Conservation (phyloP, 2,888 invertebrate species). For the Scaeva pyrastri region DNA sequence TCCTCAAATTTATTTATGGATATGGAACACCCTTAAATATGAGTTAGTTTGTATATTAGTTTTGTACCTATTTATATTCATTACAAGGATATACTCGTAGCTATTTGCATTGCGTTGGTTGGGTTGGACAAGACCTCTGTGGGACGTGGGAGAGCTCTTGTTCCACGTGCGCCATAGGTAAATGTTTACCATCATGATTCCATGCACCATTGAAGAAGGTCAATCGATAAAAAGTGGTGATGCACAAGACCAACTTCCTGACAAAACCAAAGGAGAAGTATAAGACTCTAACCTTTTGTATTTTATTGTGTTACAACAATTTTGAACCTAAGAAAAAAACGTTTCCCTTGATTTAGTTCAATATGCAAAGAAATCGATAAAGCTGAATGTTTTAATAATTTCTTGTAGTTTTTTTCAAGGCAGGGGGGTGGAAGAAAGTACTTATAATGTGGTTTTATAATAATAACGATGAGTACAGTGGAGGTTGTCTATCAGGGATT, state of each 20-base stretch:
- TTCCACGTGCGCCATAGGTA: background rate
- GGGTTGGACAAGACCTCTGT: background rate
- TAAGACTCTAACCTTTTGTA: conserved; percentile 24
- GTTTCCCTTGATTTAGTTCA: conserved; percentile 30
- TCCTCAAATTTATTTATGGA: no score
- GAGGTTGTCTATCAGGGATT: conserved; percentile 35
- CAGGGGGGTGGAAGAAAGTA: no score
- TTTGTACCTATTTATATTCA: background rate
- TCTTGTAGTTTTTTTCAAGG: background rate
- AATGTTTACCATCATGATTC: conserved; percentile 18
- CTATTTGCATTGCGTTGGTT: background rate
- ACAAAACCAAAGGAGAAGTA: background rate
- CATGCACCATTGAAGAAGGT: conserved; percentile 46
- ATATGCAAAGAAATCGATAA: conserved; percentile 54
- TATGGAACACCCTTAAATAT: no score
- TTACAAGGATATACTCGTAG: background rate
- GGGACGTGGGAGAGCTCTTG: background rate
- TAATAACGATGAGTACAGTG: conserved; percentile 1
- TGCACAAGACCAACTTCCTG: conserved; percentile 25
- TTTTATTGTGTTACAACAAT: conserved; percentile 7
- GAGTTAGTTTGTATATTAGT: no score
- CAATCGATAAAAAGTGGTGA: conserved; percentile 63
- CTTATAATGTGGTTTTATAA: conserved; percentile 25
- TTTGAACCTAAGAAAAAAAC: background rate
- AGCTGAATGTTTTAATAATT: conserved; percentile 41